Evolutionary conservation across 2,888 invertebrate genomes (phyloP).

Genomic region (Drosophila bunnanda): DNA sequence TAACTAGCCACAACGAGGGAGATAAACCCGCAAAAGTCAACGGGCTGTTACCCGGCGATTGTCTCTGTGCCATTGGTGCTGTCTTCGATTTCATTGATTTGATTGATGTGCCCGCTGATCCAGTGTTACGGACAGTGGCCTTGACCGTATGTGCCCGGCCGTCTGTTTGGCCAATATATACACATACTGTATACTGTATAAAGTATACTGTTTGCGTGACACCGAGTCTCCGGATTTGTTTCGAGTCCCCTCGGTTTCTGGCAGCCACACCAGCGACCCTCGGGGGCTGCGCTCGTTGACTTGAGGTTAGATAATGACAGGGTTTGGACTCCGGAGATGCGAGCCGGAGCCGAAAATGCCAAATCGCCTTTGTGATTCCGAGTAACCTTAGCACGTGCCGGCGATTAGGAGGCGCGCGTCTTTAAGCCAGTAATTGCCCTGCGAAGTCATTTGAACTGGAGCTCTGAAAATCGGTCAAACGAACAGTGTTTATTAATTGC

Average conservation of each 20-base stretch:
- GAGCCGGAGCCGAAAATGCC: conserved; percentile 36
- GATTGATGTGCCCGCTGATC: conserved; percentile 78
- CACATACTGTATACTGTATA: background rate
- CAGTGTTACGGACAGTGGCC: conserved; percentile 68
- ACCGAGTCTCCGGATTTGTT: conserved; percentile 39
- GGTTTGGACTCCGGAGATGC: conserved; percentile 25
- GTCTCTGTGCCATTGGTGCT: conserved; percentile 48
- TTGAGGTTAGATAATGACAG: conserved; percentile 67
- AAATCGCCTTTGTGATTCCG: conserved; percentile 54
- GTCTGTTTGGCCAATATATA: conserved; percentile 35
- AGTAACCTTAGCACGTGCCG: conserved; percentile 78
- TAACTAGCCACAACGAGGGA: conserved; percentile 22
- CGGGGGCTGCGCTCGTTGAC: conserved; percentile 49
- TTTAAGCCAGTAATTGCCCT: conserved; percentile 37
- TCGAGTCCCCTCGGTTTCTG: conserved; percentile 44
- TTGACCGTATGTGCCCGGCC: conserved; percentile 52
- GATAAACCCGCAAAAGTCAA: conserved; percentile 68
- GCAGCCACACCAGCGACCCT: conserved; percentile 72
- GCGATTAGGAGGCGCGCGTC: conserved; percentile 67
- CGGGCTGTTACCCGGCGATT: conserved; percentile 36
- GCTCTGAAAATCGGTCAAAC: conserved; percentile 36
- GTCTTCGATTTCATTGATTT: conserved; percentile 77
- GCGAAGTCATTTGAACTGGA: conserved; percentile 19
- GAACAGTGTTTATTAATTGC: conserved; percentile 28
- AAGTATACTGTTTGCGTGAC: conserved; percentile 32